These are phyloP conservation scores for Platyscapa corneri DNA, from an alignment of 1,140 invertebrate genomes.

Conservation along the genomic window DNA sequence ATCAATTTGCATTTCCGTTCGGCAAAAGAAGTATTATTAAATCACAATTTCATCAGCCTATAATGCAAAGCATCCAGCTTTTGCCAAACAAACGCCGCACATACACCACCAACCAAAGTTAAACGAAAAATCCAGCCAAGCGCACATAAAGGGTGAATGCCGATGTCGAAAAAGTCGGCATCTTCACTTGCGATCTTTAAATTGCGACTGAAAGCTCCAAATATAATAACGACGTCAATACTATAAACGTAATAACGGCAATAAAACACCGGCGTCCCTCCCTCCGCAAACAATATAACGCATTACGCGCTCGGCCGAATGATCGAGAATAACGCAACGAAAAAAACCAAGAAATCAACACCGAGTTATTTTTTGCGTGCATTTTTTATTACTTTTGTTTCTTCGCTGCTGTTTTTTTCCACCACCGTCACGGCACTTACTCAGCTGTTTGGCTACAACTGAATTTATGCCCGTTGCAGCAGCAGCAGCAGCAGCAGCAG, in stretches of 20 bases:
- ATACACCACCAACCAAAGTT: not conserved
- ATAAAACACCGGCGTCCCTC: conserved; percentile 17
- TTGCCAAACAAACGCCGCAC: not conserved
- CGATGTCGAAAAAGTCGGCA: not conserved
- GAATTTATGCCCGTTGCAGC: conserved; percentile 44
- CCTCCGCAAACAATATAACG: conserved; percentile 17
- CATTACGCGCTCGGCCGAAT: not conserved
- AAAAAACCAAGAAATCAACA: conserved; percentile 22
- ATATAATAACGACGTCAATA: conserved; percentile 44
- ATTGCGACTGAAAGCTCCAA: conserved; percentile 33
- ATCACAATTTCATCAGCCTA: not conserved
- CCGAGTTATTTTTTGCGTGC: not conserved
- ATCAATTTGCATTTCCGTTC: conserved; percentile 14
- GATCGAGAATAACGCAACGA: conserved; percentile 31
- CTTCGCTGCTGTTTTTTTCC: not conserved
- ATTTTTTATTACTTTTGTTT: not conserved
- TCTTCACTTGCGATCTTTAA: conserved; percentile 49
- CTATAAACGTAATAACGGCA: conserved; percentile 34
- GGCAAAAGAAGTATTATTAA: conserved; percentile 5
- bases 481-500: too few relatives aligned
- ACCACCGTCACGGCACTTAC: conserved; percentile 32
- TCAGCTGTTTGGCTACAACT: conserved; percentile 23
- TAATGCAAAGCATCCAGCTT: not conserved
- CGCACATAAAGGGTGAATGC: not conserved
- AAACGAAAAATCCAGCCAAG: not conserved